Percentiles rank a stretch among this genome's conserved stretches.
Conservation (phyloP, 2,113 vertebrate species). For the Dinomys branickii region DNA sequence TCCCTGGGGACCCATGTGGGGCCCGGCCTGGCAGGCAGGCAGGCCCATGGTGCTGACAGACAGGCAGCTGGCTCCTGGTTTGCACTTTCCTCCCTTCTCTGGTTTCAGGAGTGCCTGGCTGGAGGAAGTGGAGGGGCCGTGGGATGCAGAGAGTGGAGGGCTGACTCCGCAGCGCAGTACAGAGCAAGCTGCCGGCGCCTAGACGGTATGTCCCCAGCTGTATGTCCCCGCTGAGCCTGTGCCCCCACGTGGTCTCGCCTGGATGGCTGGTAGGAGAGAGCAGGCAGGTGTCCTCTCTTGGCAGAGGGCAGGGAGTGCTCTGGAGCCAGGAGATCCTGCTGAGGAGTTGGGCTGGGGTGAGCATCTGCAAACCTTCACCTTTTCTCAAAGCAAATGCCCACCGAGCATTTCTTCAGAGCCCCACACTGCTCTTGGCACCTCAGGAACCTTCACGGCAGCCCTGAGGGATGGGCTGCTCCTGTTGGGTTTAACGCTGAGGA, state of each 20-base stretch:
- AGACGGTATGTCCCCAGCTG: slow-evolving; percentile 74
- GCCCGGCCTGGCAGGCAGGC: neutral
- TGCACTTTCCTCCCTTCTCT: slow-evolving; percentile 87
- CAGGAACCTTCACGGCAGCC: neutral
- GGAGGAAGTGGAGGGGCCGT: slow-evolving; percentile 80
- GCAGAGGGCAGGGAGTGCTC: neutral
- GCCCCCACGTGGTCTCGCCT: slow-evolving; percentile 72
- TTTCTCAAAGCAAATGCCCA: neutral
- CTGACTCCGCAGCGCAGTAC: slow-evolving; percentile 73
- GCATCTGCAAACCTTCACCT: neutral
- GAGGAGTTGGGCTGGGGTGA: neutral
- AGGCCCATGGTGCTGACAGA: slow-evolving; percentile 61
- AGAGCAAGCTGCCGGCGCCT: slow-evolving; percentile 63
- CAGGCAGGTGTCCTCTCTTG: slow-evolving; percentile 50
- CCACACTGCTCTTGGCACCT: neutral
- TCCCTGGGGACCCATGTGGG: neutral
- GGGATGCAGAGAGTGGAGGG: slow-evolving; percentile 79
- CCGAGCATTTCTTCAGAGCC: neutral
- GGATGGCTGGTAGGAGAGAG: slow-evolving; percentile 61
- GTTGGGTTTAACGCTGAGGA: neutral
- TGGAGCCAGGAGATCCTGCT: neutral
- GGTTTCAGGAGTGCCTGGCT: slow-evolving; percentile 85
- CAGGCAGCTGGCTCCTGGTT: slow-evolving; percentile 80
- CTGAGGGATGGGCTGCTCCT: neutral
- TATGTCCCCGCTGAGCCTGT: slow-evolving; percentile 58